Evolutionary conservation across 2,797 vertebrate species (phyloP).

Genomic region (Rousettus madagascariensis): DNA sequence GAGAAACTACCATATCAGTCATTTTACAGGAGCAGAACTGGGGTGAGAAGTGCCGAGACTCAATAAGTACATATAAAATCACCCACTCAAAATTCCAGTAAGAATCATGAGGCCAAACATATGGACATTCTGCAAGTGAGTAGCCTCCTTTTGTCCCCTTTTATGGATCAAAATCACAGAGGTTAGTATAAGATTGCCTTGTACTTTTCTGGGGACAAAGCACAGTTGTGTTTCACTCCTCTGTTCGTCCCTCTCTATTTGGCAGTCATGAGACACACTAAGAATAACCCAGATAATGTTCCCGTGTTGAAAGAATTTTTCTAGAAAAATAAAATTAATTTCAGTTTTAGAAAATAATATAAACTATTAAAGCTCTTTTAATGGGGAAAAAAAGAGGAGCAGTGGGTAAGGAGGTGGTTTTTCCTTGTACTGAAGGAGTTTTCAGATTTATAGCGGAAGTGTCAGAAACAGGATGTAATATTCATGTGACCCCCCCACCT

Average conservation of each 20-base stretch:
- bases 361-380: conserved; percentile 36
- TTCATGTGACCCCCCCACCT: conserved; percentile 64
- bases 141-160: background rate
- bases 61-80: background rate
- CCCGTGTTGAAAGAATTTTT: conserved; percentile 19
- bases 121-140: background rate
- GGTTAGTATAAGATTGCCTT: background rate
- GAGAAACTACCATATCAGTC: background rate
- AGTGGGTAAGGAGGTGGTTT: conserved; percentile 63
- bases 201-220: background rate
- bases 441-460: conserved; percentile 82
- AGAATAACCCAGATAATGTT: background rate
- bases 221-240: background rate
- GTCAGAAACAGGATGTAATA: conserved; percentile 83
- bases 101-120: background rate
- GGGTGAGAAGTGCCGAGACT: background rate
- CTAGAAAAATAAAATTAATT: conserved; percentile 35
- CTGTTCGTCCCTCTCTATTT: background rate
- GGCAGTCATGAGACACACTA: background rate
- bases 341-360: conserved; percentile 37
- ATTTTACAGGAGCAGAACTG: background rate
- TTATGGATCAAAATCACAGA: conserved; percentile 21
- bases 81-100: background rate
- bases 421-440: conserved; percentile 75
- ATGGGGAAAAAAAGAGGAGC: background rate